phyloP scores from a whole-genome alignment of 2,797 vertebrate genomes.

The Echeneis naucrates region DNA sequence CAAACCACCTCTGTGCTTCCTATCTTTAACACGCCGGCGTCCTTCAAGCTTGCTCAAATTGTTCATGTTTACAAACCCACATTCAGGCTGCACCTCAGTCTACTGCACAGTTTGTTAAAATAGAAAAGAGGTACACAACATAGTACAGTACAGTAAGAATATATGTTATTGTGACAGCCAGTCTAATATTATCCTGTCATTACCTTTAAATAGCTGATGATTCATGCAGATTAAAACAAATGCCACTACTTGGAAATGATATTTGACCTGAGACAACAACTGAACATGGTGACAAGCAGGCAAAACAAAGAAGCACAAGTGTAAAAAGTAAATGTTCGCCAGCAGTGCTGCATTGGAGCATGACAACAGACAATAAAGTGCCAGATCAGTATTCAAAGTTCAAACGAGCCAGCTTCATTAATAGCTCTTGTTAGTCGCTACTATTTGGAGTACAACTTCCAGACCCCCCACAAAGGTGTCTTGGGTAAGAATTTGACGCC shows the following conservation, averaged over 20 bases:
- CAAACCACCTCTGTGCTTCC: constrained; percentile 10
- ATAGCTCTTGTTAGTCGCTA: constrained; percentile 28
- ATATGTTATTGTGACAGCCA: not conserved
- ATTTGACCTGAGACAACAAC: constrained; percentile 36
- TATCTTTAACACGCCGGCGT: constrained; percentile 1
- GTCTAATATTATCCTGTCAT: not conserved
- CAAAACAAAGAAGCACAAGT: constrained; percentile 8
- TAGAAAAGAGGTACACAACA: not conserved
- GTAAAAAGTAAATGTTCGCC: constrained; percentile 42
- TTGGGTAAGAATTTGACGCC: constrained; percentile 42
- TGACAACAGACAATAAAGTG: constrained; percentile 4
- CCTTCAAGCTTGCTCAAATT: not conserved
- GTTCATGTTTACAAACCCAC: not conserved
- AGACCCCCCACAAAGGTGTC: constrained; percentile 38
- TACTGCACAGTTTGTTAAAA: not conserved
- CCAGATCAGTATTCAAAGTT: constrained; percentile 21
- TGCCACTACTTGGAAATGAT: constrained; percentile 48
- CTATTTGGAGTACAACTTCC: constrained; percentile 22
- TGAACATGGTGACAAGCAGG: constrained; percentile 25
- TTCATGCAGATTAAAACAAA: constrained; percentile 51
- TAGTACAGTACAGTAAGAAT: too few species aligned
- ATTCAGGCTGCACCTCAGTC: not conserved
- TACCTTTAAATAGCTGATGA: constrained; percentile 30
- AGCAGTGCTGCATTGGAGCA: constrained; percentile 7
- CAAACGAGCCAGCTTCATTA: constrained; percentile 30